Conservation (phyloP, 2,797 vertebrate genomes). For the Parauchenoglanis punctatus region DNA sequence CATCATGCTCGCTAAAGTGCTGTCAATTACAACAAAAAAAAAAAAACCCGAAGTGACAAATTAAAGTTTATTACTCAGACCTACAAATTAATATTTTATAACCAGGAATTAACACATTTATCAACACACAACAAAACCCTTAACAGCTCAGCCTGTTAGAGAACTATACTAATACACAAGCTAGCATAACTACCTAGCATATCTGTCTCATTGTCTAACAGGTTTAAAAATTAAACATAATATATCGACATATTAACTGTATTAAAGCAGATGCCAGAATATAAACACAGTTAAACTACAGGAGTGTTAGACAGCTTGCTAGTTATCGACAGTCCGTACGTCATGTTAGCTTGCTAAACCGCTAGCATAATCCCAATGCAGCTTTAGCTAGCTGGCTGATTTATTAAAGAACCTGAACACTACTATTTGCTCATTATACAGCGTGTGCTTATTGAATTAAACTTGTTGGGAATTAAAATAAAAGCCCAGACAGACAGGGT, state of each 20-base stretch:
- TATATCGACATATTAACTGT: background rate
- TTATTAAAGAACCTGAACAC: background rate
- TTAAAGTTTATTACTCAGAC: background rate
- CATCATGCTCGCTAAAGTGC: background rate
- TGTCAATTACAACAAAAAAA: background rate
- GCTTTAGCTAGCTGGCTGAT: background rate
- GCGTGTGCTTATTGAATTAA: background rate
- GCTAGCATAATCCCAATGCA: background rate
- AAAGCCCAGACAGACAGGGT: background rate
- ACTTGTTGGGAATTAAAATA: background rate
- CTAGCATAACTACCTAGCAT: background rate
- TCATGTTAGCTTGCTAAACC: constrained; percentile 1
- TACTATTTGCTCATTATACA: too few relatives aligned
- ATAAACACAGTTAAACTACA: background rate
- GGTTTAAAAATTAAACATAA: background rate
- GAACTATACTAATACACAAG: background rate
- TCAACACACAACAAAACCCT: background rate
- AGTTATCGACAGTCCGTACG: background rate
- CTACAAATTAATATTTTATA: background rate
- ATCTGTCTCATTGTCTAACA: background rate
- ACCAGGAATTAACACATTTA: background rate
- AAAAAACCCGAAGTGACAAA: background rate
- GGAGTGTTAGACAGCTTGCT: background rate
- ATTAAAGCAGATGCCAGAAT: background rate
- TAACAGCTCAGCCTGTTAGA: too few relatives aligned